phyloP scores from a whole-genome alignment of 2,113 vertebrate genomes.

The Aleadryas rufinucha region DNA sequence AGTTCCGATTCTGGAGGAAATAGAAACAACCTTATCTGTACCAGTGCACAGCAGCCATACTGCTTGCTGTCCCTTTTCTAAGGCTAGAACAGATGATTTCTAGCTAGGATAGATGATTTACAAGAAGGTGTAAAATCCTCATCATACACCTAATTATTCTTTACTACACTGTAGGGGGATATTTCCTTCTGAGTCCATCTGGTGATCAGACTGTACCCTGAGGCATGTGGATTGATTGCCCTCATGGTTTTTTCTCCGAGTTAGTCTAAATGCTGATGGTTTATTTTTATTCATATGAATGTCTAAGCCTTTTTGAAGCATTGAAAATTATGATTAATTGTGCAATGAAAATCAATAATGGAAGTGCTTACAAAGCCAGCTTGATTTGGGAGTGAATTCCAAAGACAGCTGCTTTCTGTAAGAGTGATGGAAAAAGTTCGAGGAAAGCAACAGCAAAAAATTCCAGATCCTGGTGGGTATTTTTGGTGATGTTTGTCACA shows the following conservation, averaged over 20 bases:
- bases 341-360: slow-evolving; percentile 49
- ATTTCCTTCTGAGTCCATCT: slow-evolving; percentile 52
- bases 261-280: slow-evolving; percentile 40
- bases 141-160: slow-evolving; percentile 33
- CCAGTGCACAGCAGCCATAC: not conserved
- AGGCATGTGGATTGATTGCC: slow-evolving; percentile 27
- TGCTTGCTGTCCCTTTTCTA: not conserved
- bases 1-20: not conserved
- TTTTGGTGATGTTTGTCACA: not conserved
- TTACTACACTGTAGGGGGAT: slow-evolving; percentile 2
- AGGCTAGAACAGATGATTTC: not conserved
- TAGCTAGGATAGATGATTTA: slow-evolving; percentile 11
- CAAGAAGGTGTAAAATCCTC: slow-evolving; percentile 35
- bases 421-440: not conserved
- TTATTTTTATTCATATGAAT: slow-evolving; percentile 31
- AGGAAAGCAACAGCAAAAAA: not conserved
- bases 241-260: not conserved
- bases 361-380: slow-evolving; percentile 46
- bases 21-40: not conserved
- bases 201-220: slow-evolving; percentile 17
- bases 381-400: slow-evolving; percentile 26
- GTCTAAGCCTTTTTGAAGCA: slow-evolving; percentile 32
- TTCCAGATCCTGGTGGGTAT: not conserved
- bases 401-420: slow-evolving; percentile 39
- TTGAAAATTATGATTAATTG: slow-evolving; percentile 60